These are phyloP conservation scores for Nilaparvata lugens DNA, from an alignment of 1,140 invertebrate genomes.

Conservation along the genomic window DNA sequence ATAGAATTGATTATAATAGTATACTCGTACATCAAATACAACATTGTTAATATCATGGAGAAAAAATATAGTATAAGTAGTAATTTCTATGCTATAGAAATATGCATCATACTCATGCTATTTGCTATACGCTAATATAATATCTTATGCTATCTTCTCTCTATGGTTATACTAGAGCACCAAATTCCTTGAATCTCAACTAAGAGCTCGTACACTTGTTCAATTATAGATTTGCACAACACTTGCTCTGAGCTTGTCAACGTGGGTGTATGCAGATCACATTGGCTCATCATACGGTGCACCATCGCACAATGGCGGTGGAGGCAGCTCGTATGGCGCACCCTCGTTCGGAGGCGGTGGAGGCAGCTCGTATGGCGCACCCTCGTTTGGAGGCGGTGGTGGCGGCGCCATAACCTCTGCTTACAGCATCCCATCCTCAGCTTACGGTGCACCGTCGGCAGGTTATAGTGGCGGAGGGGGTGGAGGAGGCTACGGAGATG, in stretches of 20 bases:
- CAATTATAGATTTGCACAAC: not conserved
- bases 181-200: too few relatives aligned
- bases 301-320: not conserved
- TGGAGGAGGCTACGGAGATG: not conserved
- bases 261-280: not conserved
- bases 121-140: too few relatives aligned
- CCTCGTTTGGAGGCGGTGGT: not conserved
- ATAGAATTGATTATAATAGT: too few relatives aligned
- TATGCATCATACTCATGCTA: too few relatives aligned
- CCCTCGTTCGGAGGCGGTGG: not conserved
- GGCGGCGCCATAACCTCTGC: not conserved
- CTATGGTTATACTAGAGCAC: too few relatives aligned
- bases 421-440: not conserved
- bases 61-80: too few relatives aligned
- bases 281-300: not conserved
- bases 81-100: too few relatives aligned
- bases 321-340: not conserved
- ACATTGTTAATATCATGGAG: too few relatives aligned
- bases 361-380: not conserved
- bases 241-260: not conserved
- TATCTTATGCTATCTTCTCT: too few relatives aligned
- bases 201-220: too few relatives aligned
- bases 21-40: too few relatives aligned
- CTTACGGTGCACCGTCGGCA: not conserved
- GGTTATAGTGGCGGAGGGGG: not conserved